Base-by-base conservation (phyloP, 2,888 invertebrate genomes). In the Notodonta dromedarius region DNA sequence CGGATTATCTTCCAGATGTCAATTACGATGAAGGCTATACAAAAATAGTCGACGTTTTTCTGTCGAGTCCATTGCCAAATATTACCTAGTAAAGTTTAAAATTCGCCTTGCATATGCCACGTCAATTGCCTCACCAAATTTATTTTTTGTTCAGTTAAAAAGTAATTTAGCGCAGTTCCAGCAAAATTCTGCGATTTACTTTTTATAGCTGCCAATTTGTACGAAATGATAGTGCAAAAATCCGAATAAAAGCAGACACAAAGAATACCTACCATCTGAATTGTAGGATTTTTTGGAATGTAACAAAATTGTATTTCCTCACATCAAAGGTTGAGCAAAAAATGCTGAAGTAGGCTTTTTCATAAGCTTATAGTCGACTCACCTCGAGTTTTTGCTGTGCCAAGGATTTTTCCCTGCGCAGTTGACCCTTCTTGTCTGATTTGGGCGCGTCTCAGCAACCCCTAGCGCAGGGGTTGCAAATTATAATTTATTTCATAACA, bases 371-470 rank as follows among this genome's bases (percentile, higher is more conserved):
- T 68, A 72, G 76, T 73, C 66, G 70, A 61, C 71, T 70, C 71
- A 71, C 70, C 70, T 76, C 70, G 66, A 69, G 62, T 71, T 78
- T 77, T 76, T 73, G 74, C 76, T 61, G 63, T 65, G 58, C 61
- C 57, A 56, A 70, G 65, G 62, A 66, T 71, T 73, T 70, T 65
- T 70, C 73, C 70, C 71, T 60, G 74, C 80, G 73, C 75, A 82
- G 78, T 84, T 86, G 86, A 88, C 86, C 88, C 84, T 82, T 79
- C 82, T 78, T 74, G 77, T 79, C 85, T 84, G 83, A 84, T 83
- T 84, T 80, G 79, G 79, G 73, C 73, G 68, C 70, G 80, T 76
- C 73, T 76, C 79, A 66, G 66, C 70, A 61, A 68, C 73, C 78
- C 78, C 77, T 73, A 60, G 67, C 75, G 71, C 68, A 72, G 76